These are phyloP conservation scores for Colius striatus DNA, from an alignment of 2,113 vertebrate genomes.

Conservation along the genomic window DNA sequence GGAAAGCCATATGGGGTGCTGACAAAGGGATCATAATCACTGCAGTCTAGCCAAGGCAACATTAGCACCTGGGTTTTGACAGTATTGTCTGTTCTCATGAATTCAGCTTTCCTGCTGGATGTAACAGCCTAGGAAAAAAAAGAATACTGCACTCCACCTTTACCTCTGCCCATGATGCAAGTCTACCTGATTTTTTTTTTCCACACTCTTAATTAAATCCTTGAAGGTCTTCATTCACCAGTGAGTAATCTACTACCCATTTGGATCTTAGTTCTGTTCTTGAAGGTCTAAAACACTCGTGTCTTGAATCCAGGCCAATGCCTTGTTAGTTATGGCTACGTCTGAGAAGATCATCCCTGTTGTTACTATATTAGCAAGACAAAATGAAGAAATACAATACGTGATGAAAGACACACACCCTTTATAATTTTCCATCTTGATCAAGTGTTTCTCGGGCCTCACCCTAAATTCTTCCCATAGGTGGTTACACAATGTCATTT, in stretches of 20 bases:
- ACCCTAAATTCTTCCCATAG: slow-evolving; percentile 41
- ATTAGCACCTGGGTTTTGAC: neutral
- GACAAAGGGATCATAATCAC: neutral
- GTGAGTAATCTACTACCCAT: slow-evolving; percentile 1
- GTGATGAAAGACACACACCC: slow-evolving; percentile 35
- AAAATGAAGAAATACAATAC: slow-evolving; percentile 28
- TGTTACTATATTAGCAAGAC: slow-evolving; percentile 24
- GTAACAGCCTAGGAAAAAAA: neutral
- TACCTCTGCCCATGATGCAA: neutral
- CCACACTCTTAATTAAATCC: neutral
- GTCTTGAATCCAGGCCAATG: slow-evolving; percentile 22
- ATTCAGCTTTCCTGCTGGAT: neutral
- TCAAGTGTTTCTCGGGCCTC: slow-evolving; percentile 53
- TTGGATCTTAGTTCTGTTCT: neutral
- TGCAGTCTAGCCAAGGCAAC: neutral
- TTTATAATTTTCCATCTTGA: slow-evolving; percentile 1
- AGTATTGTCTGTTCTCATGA: neutral
- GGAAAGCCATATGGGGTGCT: neutral
- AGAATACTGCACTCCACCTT: neutral
- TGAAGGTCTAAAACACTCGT: neutral
- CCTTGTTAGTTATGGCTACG: slow-evolving; percentile 7
- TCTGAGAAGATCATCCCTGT: slow-evolving; percentile 37
- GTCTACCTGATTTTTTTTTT: neutral
- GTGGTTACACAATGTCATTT: slow-evolving; percentile 16
- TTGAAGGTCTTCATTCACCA: slow-evolving; percentile 11